phyloP scores from a whole-genome alignment of 2,797 vertebrate species.

The Danionella dracula region DNA sequence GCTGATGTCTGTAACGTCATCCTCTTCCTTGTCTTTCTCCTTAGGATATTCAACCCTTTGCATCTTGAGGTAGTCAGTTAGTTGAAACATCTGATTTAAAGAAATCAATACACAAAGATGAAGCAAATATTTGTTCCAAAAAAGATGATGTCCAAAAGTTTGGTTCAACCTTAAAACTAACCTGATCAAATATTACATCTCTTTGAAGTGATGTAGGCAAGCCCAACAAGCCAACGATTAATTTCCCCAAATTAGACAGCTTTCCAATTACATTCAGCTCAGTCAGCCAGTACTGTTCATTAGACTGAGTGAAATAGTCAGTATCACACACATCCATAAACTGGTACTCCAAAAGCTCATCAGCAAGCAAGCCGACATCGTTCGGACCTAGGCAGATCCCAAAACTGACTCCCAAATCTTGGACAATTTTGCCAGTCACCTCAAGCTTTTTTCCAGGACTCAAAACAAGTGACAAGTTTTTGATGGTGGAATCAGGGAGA shows the following conservation, averaged over 20 bases:
- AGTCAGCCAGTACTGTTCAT: constrained; percentile 47
- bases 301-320: background rate
- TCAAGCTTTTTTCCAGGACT: constrained; percentile 39
- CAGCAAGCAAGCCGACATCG: constrained; percentile 22
- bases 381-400: constrained; percentile 37
- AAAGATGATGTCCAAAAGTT: background rate
- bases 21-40: constrained; percentile 42
- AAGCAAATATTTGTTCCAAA: too few species aligned
- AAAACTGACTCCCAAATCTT: constrained; percentile 47
- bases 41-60: constrained; percentile 12
- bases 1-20: constrained; percentile 17
- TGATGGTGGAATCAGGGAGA: constrained; percentile 32
- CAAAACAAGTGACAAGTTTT: constrained; percentile 49
- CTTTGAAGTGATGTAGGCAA: constrained; percentile 54
- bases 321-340: background rate
- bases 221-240: constrained; percentile 59
- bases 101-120: background rate
- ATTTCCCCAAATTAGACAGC: constrained; percentile 38
- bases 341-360: constrained; percentile 45
- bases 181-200: constrained; percentile 56
- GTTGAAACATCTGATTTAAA: constrained; percentile 39
- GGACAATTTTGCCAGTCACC: constrained; percentile 26
- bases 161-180: constrained; percentile 36
- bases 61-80: background rate
- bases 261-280: constrained; percentile 33